Percentiles rank a stretch among this genome's conserved stretches.
These are phyloP conservation scores for Temnothorax ravouxi DNA, from an alignment of 2,888 invertebrate genomes.

Conservation along the genomic window DNA sequence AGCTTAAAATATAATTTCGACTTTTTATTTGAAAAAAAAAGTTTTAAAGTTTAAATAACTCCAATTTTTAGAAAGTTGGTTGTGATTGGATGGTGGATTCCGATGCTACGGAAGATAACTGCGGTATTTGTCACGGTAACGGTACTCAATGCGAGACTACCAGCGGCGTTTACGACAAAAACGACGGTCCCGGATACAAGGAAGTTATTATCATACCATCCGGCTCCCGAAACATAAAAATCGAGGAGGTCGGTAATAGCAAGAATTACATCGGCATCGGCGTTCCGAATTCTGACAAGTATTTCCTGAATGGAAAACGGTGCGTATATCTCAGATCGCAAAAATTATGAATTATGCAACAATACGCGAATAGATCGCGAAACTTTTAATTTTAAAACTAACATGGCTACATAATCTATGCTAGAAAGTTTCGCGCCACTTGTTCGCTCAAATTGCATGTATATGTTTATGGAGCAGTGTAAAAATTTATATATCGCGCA, in stretches of 20 bases:
- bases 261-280: constrained; percentile 88
- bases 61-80: constrained; percentile 88
- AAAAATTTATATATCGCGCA: background rate
- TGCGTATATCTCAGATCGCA: constrained; percentile 83
- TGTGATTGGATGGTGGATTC: constrained; percentile 90
- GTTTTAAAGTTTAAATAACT: background rate
- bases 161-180: constrained; percentile 87
- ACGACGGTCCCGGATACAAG: constrained; percentile 87
- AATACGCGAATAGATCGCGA: background rate
- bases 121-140: constrained; percentile 91
- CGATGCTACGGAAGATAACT: constrained; percentile 89
- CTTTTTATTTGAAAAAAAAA: background rate
- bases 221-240: constrained; percentile 88
- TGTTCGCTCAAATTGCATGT: background rate
- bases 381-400: background rate
- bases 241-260: constrained; percentile 87
- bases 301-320: constrained; percentile 89
- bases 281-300: constrained; percentile 86
- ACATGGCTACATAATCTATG: background rate
- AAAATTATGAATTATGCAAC: background rate
- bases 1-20: background rate
- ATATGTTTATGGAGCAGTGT: background rate
- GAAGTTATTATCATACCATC: constrained; percentile 88
- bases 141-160: constrained; percentile 89
- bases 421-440: background rate